Base-by-base conservation (phyloP, 2,888 invertebrate species). In the Tetropium fuscum region DNA sequence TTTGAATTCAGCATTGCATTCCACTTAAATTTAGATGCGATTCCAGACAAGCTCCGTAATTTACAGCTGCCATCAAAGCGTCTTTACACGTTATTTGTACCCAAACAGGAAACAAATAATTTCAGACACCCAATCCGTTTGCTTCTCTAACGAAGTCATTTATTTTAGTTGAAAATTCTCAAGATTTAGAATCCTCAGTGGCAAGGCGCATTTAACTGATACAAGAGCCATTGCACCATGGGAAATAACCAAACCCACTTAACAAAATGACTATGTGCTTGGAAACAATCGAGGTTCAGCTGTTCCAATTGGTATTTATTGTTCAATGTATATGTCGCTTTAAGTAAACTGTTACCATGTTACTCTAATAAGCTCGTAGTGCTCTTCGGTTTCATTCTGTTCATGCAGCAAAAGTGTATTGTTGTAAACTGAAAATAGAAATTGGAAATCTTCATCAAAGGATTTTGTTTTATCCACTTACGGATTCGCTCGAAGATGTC, bases 281-380 rank as follows among this genome's bases (percentile, higher is more conserved):
- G 44, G 38, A 58, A 58, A 53, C 44, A 44, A 58, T 51, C 44
- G 18, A 15, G 53, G 15, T 45, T 32, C 20, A 48, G 44, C 51
- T 34, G 45, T 43, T 43, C 64, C 58, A 61, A 64, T 61, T 61
- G 61, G 40, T 58, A 58, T 64, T 64, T 64, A 64, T 64, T 57
- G 43, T 55, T 13, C 38, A 20, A 32, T 47, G 48, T 48, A 16
- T 43, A 32, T 15, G 30, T 43, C 30, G 19, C 1, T 40, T 48
- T 34, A 48, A 34, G 7, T 34, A 32, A 53, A 43, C 27, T 30
- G 25, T 19, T 40, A 51, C 20, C 20, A 11, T 20, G 41, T 19
- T 19, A 15, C 15, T 30, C 16, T 25, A 38, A 43, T 25, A 8
- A 6, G n/a, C 10, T n/a, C 11, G 11, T 22, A 43, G 25, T 7